Base-by-base conservation (phyloP, 2,113 vertebrate species). In the Heterocephalus glaber region DNA sequence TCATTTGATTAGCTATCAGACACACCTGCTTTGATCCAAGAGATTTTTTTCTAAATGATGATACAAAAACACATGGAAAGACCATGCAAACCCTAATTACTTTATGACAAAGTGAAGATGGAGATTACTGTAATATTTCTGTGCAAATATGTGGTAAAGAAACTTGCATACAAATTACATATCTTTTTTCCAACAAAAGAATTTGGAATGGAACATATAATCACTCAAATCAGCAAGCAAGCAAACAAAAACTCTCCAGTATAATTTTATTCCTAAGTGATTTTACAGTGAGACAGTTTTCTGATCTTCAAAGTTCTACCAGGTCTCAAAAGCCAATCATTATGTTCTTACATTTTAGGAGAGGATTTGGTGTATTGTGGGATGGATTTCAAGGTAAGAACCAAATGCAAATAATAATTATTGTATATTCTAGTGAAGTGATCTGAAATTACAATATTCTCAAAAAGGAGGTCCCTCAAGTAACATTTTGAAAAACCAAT, bases 21-120 rank as follows among this genome's bases (percentile, higher is more conserved):
- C 66, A 95, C 90, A 93, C 96, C 94, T 92, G 81, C 97, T 98
- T 94, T 49, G 88, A 97, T 94, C 79, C 92, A 97, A 97, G 89
- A 97, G 94, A 92, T 38, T 26, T 41, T 52, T 12, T 79, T 74
- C 80, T 92, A 79, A 98, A 95, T 95, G 79, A 96, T 93, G 76
- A 22, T 17, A 96, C 2, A 94, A 90, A 96, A 94, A 68, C 86
- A 91, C 86, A 91, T 24, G 56, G 30, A 5, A 93, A 96, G 33
- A 86, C n/a, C 90, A 95, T 90, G 97, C 86, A 98, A 41, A 81
- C 24, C 33, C 79, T 92, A 70, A 58, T 97, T 95, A 95, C 7
- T 66, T 5, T 0, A 72, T 4, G 90, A 95, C 0, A 83, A 97
- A 98, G 97, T 86, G 47, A 76, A 79, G 94, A 90, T 88, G 84